Evolutionary conservation across 2,113 vertebrate species (phyloP), one percentile per base, ranked within the genome.

Genomic region (Chamaetylas fuelleborni): DNA sequence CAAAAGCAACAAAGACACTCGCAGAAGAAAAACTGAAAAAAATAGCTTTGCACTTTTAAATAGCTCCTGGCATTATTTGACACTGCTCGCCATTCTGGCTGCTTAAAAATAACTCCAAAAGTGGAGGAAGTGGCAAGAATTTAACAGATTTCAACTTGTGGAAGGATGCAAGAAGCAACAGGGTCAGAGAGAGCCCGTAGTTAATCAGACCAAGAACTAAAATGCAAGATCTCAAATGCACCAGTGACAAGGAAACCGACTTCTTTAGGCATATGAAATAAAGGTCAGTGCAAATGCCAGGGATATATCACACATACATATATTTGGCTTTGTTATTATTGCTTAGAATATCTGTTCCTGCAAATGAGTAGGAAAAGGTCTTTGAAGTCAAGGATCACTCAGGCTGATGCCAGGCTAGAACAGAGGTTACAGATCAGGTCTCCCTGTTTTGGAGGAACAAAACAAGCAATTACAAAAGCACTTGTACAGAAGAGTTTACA

Each of bases 241-340:
- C 9, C 0, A 0, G 76, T 64, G 86, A 79, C 82, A 84, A 67
- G 53, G 50, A 90, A 78, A 70, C 11, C 24, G 28, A 57, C 80
- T 95, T 86, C 34, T 26, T 92, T 90, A 86, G 76, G 82, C 38
- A 67, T 19, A 28, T 45, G 64, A 93, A 94, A 51, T 83, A 93
- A 96, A 96, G 93, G 88, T 88, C 90, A 81, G 25, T 61, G 67
- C 72, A 93, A 95, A 92, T 94, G 72, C 65, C 86, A 71, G 79
- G n/a, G 38, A 60, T 50, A n/a, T 57, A 71, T 88, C 82, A 70
- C 74, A 66, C 23, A 22, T 19, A 40, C 8, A 17, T 24, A 5
- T 25, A 40, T 45, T 67, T 90, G 81, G 48, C 60, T 77, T 71
- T 78, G 64, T 48, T 94, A 57, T 60, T 74, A 64, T 47, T 94